phyloP scores from a whole-genome alignment of 2,888 invertebrate genomes.

The Ctena decussata region DNA sequence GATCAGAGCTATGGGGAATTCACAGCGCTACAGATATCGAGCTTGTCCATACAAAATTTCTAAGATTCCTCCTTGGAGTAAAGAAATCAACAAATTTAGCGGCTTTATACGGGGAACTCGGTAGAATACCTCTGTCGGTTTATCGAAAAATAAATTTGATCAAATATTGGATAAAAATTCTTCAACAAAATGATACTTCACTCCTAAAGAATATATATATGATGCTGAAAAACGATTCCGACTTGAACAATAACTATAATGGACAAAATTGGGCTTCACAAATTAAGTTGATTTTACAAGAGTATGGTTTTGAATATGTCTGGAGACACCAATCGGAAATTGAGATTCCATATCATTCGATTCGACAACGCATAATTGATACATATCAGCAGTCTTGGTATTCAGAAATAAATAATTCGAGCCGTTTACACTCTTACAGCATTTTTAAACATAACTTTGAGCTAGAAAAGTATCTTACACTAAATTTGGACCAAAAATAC shows the following conservation, averaged over 20 bases:
- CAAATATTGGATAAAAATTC: background rate
- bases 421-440: background rate
- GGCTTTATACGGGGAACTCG: background rate
- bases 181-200: background rate
- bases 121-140: background rate
- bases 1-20: conserved; percentile 5
- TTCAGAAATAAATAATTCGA: background rate
- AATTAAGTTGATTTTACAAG: background rate
- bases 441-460: background rate
- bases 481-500: background rate
- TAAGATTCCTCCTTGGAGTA: background rate
- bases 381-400: background rate
- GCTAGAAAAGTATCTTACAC: background rate
- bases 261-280: background rate
- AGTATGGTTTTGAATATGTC: background rate
- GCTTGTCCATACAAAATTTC: background rate
- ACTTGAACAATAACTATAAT: background rate
- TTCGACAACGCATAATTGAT: background rate
- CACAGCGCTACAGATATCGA: background rate
- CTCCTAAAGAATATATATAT: background rate
- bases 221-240: background rate
- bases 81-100: background rate
- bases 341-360: background rate
- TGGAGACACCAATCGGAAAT: background rate
- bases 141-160: background rate